Evolutionary conservation across 2,113 vertebrate genomes (phyloP), one percentile per base, ranked within the genome.

Genomic region (Vimba vimba): DNA sequence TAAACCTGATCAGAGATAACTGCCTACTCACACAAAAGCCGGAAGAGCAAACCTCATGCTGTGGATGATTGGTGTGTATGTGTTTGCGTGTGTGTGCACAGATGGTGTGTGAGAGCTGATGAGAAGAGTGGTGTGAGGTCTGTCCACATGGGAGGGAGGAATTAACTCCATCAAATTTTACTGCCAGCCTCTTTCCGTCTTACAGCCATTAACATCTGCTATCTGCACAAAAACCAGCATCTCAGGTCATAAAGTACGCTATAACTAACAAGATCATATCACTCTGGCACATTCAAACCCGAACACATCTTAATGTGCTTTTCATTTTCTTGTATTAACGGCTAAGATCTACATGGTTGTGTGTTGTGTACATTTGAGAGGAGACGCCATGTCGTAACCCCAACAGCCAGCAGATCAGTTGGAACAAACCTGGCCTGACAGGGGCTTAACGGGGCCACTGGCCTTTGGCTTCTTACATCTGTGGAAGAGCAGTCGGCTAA

Each of bases 341-440:
- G 19, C 30, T 39, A 57, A 17, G 9, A 66, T 55, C 47, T 25
- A 8, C 4, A 39, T 62, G 59, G 68, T 39, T 82, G 82, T 82
- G 82, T 62, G 69, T 85, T 73, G 73, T 75, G 86, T 83, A 57
- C 62, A 71, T 89, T 27, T 86, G 39, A 75, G 79, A 86, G 62
- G 43, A 80, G 71, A 82, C 52, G 52, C 52, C 39, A 36, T 5
- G 79, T 55, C 15, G 7, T 69, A 43, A 64, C 30, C 27, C 60
- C 74, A 59, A 27, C 78, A 78, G 69, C 59, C 83, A 71, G 88
- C 91, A 91, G 86, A 83, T 92, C 91, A 89, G 85, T 85, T 91
- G 92, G 91, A 93, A 94, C 92, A 94, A 94, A 93, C 91, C 88
- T 75, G 86, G 86, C 88, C 88, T 92, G 93, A 94, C 92, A 93